Conservation (phyloP, 2,113 vertebrate species). For the Meleagris gallopavo region DNA sequence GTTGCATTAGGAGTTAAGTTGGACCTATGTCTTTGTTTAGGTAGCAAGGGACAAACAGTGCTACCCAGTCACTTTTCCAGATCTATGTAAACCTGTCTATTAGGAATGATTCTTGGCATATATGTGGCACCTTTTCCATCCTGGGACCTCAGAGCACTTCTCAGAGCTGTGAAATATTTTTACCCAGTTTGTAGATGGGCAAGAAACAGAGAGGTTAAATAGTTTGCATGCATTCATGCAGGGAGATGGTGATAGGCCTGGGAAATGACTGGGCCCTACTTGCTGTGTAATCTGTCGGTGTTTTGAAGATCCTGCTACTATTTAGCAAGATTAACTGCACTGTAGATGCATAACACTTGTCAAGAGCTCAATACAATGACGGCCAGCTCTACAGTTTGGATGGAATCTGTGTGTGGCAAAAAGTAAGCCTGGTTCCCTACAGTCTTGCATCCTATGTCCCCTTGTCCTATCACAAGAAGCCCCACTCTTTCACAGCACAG, state of each 20-base stretch:
- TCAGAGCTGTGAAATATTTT: background rate
- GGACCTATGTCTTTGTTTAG: background rate
- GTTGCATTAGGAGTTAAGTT: background rate
- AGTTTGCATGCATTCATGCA: background rate
- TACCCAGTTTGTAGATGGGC: background rate
- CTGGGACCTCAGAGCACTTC: background rate
- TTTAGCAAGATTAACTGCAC: background rate
- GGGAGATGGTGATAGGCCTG: background rate
- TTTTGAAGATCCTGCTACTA: background rate
- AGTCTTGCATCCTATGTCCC: background rate
- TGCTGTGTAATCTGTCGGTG: background rate
- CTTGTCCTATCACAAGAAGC: background rate
- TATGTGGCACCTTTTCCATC: background rate
- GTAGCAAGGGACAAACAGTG: background rate
- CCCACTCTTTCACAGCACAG: fast-evolving
- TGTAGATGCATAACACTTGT: background rate
- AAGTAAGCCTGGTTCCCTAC: background rate
- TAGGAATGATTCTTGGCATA: background rate
- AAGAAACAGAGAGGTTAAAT: background rate
- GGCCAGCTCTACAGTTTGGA: background rate
- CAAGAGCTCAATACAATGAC: background rate
- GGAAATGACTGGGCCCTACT: background rate
- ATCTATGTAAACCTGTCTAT: background rate
- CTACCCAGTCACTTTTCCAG: background rate
- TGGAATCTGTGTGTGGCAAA: background rate